These are phyloP conservation scores for Microctenopoma steveboyesi DNA, from an alignment of 2,797 vertebrate genomes.

Conservation along the genomic window DNA sequence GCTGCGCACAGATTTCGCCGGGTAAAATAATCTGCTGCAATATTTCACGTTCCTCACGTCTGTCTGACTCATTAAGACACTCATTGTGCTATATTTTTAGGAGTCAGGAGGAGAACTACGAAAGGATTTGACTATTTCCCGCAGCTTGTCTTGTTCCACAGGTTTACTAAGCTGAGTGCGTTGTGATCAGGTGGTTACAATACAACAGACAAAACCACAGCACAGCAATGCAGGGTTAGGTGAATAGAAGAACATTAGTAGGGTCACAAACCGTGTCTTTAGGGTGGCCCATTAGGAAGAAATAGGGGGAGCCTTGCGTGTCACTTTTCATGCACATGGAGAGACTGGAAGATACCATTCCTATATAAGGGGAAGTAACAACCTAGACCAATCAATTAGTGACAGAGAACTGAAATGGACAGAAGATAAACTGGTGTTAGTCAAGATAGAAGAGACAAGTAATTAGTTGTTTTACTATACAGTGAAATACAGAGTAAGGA, in stretches of 20 bases:
- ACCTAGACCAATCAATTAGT: constrained; percentile 99
- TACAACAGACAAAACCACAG: constrained; percentile 58
- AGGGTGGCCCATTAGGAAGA: constrained; percentile 99
- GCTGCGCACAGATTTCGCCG: constrained; percentile 22
- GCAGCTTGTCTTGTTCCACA: constrained; percentile 9
- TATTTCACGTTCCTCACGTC: constrained; percentile 39
- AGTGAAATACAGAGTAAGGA: constrained; percentile 66
- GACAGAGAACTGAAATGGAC: constrained; percentile 94
- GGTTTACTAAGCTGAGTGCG: not conserved
- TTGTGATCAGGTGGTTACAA: constrained; percentile 26
- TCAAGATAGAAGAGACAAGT: constrained; percentile 74
- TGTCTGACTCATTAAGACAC: constrained; percentile 33
- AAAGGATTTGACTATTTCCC: constrained; percentile 25
- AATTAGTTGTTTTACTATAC: constrained; percentile 77
- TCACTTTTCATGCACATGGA: constrained; percentile 99
- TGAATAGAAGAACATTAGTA: constrained; percentile 86
- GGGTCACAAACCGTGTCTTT: constrained; percentile 99
- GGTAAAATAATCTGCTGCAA: constrained; percentile 47
- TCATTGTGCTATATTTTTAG: constrained; percentile 14
- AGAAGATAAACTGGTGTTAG: constrained; percentile 87
- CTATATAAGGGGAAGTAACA: constrained; percentile 99
- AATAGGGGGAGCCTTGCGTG: constrained; percentile 99
- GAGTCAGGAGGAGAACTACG: constrained; percentile 9
- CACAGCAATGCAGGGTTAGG: constrained; percentile 69
- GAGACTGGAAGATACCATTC: constrained; percentile 99